Percentiles rank a stretch among this genome's conserved stretches.
Conservation (phyloP, 1,140 invertebrate genomes). For the Choristoneura fumiferana region DNA sequence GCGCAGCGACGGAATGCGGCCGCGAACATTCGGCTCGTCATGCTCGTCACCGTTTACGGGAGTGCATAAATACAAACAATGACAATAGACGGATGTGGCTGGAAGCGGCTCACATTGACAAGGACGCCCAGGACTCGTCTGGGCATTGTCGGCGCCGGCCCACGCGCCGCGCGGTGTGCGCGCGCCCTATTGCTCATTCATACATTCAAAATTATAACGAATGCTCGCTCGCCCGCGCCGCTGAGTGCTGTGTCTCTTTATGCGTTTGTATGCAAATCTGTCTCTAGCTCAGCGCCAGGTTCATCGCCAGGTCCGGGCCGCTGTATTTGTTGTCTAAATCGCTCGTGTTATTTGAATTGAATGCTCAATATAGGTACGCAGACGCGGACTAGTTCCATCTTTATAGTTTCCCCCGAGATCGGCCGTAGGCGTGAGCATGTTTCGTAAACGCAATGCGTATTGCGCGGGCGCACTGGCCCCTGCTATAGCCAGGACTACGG, state of each 20-base stretch:
- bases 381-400: constrained; percentile 69
- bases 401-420: constrained; percentile 48
- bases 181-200: constrained; percentile 73
- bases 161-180: constrained; percentile 64
- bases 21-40: constrained; percentile 43
- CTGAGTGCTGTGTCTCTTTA: constrained; percentile 59
- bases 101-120: constrained; percentile 76
- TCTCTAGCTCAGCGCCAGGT: constrained; percentile 51
- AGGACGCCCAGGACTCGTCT: constrained; percentile 75
- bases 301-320: constrained; percentile 66
- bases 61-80: constrained; percentile 72
- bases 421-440: constrained; percentile 51
- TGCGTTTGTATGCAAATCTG: constrained; percentile 75
- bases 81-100: constrained; percentile 76
- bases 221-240: constrained; percentile 37
- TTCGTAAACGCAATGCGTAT: constrained; percentile 63
- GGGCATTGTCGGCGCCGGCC: constrained; percentile 69
- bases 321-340: constrained; percentile 74
- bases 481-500: constrained; percentile 33
- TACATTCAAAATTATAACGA: constrained; percentile 78
- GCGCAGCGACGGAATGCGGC: constrained; percentile 23
- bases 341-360: constrained; percentile 77
- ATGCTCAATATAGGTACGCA: constrained; percentile 72
- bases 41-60: constrained; percentile 58
- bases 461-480: constrained; percentile 45